Evolutionary conservation across 1,140 invertebrate species (phyloP).

Genomic region (Zaprionus lachaisei): DNA sequence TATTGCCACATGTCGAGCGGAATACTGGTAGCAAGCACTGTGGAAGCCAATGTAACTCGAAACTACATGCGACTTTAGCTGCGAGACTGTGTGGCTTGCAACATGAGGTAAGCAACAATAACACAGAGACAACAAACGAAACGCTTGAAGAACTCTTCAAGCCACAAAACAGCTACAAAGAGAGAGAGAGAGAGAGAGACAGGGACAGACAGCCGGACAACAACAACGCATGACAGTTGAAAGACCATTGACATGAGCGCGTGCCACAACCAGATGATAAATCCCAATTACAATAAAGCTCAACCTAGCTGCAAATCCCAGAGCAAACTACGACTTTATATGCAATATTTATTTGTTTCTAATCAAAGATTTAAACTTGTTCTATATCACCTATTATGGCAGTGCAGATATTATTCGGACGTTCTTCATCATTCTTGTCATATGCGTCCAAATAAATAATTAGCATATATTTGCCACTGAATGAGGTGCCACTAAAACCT

Average conservation of each 20-base stretch:
- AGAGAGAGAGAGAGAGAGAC: background rate
- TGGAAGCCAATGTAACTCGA: constrained; percentile 51
- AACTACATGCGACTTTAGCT: constrained; percentile 12
- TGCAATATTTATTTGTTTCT: background rate
- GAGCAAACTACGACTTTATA: background rate
- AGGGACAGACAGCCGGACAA: constrained; percentile 30
- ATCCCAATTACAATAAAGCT: constrained; percentile 26
- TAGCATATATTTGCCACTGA: background rate
- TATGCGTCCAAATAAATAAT: background rate
- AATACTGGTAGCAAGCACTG: constrained; percentile 54
- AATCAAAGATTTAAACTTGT: background rate
- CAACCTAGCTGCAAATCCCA: background rate
- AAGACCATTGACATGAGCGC: constrained; percentile 60
- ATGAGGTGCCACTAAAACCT: background rate
- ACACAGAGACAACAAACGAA: constrained; percentile 19
- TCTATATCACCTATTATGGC: background rate
- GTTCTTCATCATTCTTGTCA: background rate
- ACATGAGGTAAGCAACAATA: constrained; percentile 47
- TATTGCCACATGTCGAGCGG: constrained; percentile 49
- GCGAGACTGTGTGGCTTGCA: constrained; percentile 56
- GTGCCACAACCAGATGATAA: constrained; percentile 59
- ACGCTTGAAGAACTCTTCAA: constrained; percentile 47
- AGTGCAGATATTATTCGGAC: background rate
- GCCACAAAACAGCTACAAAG: background rate
- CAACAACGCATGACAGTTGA: constrained; percentile 60